A percentile compares a stretch with the other conserved stretches of the same genome.
Evolutionary conservation across 2,888 invertebrate species (phyloP).

Genomic region (Nephrotoma flavescens): DNA sequence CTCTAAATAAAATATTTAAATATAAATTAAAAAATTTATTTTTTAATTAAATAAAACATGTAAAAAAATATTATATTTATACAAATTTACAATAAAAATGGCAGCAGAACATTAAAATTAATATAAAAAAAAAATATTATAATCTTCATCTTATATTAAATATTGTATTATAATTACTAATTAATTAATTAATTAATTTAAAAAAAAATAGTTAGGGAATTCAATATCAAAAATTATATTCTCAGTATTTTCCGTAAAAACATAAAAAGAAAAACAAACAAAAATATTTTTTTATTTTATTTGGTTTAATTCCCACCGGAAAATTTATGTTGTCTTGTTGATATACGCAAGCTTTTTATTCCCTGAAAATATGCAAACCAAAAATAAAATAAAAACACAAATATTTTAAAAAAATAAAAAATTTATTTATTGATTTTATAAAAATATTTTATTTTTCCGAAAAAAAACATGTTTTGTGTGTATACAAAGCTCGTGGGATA

Average conservation of each 20-base stretch:
- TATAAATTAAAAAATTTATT: not conserved
- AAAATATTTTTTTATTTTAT: not conserved
- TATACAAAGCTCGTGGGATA: not conserved
- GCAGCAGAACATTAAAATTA: not conserved
- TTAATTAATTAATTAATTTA: not conserved
- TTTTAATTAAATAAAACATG: not conserved
- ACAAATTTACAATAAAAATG: not conserved
- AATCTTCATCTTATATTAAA: not conserved
- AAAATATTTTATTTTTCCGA: not conserved
- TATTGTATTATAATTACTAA: not conserved
- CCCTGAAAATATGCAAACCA: not conserved
- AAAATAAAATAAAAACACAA: not conserved
- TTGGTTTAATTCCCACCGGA: not conserved
- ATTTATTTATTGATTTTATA: not conserved
- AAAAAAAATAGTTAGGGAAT: not conserved
- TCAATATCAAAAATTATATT: not conserved
- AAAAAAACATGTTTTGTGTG: not conserved
- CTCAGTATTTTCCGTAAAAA: not conserved
- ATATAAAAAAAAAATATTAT: not conserved
- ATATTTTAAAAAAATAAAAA: not conserved
- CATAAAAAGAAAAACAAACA: not conserved
- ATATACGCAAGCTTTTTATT: not conserved
- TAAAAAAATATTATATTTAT: not conserved
- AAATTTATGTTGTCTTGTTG: not conserved
- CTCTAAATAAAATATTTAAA: not conserved